Percentiles rank a stretch among this genome's conserved stretches.
Conservation (phyloP, 2,888 invertebrate species). For the Carpatolechia fugitivella region DNA sequence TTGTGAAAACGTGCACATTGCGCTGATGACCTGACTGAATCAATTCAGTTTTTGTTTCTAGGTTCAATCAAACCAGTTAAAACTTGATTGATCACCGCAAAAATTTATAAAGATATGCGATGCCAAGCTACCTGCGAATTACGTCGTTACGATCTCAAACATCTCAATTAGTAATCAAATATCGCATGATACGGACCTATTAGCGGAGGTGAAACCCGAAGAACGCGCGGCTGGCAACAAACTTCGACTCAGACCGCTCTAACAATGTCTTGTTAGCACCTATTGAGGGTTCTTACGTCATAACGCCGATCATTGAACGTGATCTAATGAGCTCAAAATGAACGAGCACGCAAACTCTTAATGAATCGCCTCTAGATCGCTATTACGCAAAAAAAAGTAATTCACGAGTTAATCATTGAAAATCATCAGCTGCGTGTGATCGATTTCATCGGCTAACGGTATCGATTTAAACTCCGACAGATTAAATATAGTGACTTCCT, state of each 20-base stretch:
- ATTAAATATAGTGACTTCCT: slow-evolving; percentile 1
- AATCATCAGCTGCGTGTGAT: slow-evolving; percentile 41
- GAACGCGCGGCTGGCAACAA: slow-evolving; percentile 41
- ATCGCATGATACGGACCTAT: slow-evolving; percentile 48
- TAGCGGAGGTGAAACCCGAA: slow-evolving; percentile 58
- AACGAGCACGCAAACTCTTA: neutral
- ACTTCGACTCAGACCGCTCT: slow-evolving; percentile 32
- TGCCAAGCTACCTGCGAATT: slow-evolving; percentile 10
- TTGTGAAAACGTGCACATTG: slow-evolving; percentile 6
- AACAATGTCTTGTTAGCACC: slow-evolving; percentile 44
- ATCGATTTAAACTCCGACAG: slow-evolving; percentile 14
- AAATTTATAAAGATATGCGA: slow-evolving; percentile 10
- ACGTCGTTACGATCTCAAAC: slow-evolving; percentile 22
- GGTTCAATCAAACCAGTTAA: neutral
- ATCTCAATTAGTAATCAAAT: slow-evolving; percentile 41
- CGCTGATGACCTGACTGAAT: neutral
- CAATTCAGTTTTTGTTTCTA: too few species aligned
- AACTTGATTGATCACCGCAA: slow-evolving; percentile 24
- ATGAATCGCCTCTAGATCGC: neutral
- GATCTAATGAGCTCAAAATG: slow-evolving; percentile 4
- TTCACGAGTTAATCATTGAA: slow-evolving; percentile 36
- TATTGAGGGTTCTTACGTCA: slow-evolving; percentile 34
- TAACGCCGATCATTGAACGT: slow-evolving; percentile 40
- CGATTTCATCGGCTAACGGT: slow-evolving; percentile 34
- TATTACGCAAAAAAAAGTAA: slow-evolving; percentile 43